Conservation (phyloP, 2,113 vertebrate genomes). For the Leucosticte australis region DNA sequence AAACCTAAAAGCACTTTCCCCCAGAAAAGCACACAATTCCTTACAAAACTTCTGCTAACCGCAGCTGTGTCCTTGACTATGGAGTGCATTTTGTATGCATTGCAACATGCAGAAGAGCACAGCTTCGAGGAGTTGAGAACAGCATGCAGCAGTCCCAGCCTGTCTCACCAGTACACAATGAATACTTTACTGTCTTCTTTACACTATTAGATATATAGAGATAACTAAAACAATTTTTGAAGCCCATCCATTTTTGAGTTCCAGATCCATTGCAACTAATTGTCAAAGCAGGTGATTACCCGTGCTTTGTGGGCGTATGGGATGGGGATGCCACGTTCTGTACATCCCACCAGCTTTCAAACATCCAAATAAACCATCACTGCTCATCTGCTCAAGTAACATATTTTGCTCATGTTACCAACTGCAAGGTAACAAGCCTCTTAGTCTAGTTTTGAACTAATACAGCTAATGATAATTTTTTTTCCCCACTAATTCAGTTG, state of each 20-base stretch:
- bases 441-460: not conserved
- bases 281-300: not conserved
- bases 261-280: not conserved
- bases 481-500: not conserved
- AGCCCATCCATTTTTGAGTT: not conserved
- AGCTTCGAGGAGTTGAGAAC: not conserved
- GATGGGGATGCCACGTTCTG: not conserved
- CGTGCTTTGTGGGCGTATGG: not conserved
- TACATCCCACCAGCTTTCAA: not conserved
- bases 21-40: not conserved
- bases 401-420: not conserved
- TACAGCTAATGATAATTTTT: not conserved
- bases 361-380: not conserved
- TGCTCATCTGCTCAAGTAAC: not conserved
- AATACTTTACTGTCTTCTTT: not conserved
- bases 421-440: not conserved
- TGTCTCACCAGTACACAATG: not conserved
- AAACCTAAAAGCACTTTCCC: not conserved
- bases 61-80: not conserved
- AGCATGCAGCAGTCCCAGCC: not conserved
- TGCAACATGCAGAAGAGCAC: not conserved
- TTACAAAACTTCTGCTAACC: not conserved
- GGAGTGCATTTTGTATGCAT: not conserved
- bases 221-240: not conserved
- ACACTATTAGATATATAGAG: fast-evolving